Percentiles rank a stretch among this genome's conserved stretches.
phyloP scores from a whole-genome alignment of 2,797 vertebrate species.

The Pseudochromis fuscus region DNA sequence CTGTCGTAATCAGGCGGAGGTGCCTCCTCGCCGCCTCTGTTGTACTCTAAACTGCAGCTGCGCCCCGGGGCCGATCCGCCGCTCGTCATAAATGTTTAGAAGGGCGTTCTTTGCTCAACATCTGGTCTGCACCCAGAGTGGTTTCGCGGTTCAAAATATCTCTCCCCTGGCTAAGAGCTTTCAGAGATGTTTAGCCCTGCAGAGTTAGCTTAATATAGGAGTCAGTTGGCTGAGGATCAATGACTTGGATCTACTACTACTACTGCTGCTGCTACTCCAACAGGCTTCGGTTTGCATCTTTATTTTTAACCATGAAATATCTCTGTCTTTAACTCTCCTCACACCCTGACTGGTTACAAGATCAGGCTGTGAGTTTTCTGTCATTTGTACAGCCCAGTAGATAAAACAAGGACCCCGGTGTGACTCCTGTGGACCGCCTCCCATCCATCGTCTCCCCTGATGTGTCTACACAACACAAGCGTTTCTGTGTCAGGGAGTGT shows the following conservation, averaged over 20 bases:
- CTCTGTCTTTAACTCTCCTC: too few relatives aligned
- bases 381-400: slow-evolving; percentile 62
- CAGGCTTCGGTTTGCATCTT: slow-evolving; percentile 24
- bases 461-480: slow-evolving; percentile 32
- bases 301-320: slow-evolving; percentile 15
- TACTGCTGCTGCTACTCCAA: background rate
- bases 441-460: slow-evolving; percentile 52
- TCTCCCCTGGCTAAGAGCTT: slow-evolving; percentile 12
- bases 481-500: slow-evolving; percentile 8
- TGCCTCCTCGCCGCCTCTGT: slow-evolving; percentile 35
- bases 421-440: slow-evolving; percentile 37
- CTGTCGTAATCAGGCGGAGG: slow-evolving; percentile 26
- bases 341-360: slow-evolving; percentile 33
- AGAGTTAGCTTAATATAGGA: slow-evolving; percentile 40
- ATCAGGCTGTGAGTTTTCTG: slow-evolving; percentile 48
- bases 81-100: slow-evolving; percentile 66
- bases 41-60: slow-evolving; percentile 67
- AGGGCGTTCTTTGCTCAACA: slow-evolving; percentile 63
- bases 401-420: slow-evolving; percentile 59
- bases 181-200: slow-evolving; percentile 31
- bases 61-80: slow-evolving; percentile 46
- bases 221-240: slow-evolving; percentile 29
- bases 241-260: background rate
- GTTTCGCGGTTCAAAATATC: slow-evolving; percentile 50
- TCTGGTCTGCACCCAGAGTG: slow-evolving; percentile 64